These are phyloP conservation scores for Tribolium castaneum DNA, from an alignment of 1,140 invertebrate species.

Conservation along the genomic window DNA sequence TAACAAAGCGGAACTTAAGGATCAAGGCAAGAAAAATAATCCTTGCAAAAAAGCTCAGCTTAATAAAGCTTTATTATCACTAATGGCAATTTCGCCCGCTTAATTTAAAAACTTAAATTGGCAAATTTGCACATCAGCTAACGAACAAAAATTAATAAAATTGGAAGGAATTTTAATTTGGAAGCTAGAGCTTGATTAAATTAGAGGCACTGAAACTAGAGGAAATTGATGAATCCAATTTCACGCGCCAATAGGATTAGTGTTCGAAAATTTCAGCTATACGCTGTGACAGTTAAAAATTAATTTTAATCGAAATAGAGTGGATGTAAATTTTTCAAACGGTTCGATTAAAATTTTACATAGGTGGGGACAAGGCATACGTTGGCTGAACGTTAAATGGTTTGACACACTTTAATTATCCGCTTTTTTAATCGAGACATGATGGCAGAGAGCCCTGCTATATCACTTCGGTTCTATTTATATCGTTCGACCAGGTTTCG, in stretches of 20 bases:
- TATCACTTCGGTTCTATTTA: slow-evolving; percentile 21
- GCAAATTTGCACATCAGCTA: background rate
- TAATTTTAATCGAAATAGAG: too few species aligned
- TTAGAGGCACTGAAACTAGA: background rate
- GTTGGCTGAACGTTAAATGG: background rate
- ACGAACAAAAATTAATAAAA: slow-evolving; percentile 22
- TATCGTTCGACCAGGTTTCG: slow-evolving; percentile 23
- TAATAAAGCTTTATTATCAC: background rate
- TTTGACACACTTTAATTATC: background rate
- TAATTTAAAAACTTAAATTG: slow-evolving; percentile 14
- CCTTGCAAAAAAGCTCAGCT: background rate
- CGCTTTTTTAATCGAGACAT: background rate
- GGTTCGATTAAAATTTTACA: too few species aligned
- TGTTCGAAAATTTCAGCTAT: background rate
- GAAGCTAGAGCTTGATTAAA: background rate
- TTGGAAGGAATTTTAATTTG: slow-evolving; percentile 16
- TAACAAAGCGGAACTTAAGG: background rate
- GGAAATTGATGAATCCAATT: slow-evolving; percentile 17
- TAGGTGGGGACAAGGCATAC: too few species aligned
- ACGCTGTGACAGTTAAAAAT: too few species aligned
- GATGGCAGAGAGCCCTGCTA: background rate
- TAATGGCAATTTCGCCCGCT: background rate
- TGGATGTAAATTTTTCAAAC: too few species aligned
- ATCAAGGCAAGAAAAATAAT: background rate
- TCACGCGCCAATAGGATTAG: slow-evolving; percentile 6